These are phyloP conservation scores for Sturnira hondurensis DNA, from an alignment of 2,113 vertebrate genomes.

Conservation along the genomic window DNA sequence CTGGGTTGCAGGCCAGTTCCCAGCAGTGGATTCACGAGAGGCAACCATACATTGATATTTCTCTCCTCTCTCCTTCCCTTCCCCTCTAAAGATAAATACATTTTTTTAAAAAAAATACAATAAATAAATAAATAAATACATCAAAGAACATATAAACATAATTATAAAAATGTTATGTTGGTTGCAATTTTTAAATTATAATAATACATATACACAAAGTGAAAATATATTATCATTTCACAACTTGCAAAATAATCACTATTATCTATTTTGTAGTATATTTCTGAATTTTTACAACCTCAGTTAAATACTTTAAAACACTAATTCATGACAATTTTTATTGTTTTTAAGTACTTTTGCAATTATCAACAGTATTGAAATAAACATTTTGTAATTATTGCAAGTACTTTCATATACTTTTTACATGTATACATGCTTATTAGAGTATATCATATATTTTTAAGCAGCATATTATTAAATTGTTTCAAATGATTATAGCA, in stretches of 20 bases:
- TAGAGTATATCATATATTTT: background rate
- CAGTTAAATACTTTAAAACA: background rate
- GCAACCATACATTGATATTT: too few relatives aligned
- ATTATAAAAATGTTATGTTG: background rate
- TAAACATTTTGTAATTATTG: background rate
- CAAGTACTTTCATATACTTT: background rate
- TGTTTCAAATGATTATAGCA: background rate
- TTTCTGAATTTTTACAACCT: background rate
- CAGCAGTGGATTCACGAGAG: too few relatives aligned
- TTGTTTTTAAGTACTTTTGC: background rate
- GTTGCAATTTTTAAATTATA: background rate
- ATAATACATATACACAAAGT: background rate
- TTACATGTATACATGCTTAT: background rate
- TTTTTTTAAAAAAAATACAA: too few relatives aligned
- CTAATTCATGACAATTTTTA: background rate
- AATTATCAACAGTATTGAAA: background rate
- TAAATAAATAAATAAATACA: background rate
- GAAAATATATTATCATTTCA: background rate
- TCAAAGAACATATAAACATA: background rate
- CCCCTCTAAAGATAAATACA: too few relatives aligned
- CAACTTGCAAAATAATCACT: background rate
- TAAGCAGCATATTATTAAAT: background rate
- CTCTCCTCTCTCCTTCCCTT: too few relatives aligned
- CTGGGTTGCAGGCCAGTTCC: too few relatives aligned
- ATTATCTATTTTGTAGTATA: background rate